Evolutionary conservation across 2,888 invertebrate genomes (phyloP).

Genomic region (Tenodera sinensis): DNA sequence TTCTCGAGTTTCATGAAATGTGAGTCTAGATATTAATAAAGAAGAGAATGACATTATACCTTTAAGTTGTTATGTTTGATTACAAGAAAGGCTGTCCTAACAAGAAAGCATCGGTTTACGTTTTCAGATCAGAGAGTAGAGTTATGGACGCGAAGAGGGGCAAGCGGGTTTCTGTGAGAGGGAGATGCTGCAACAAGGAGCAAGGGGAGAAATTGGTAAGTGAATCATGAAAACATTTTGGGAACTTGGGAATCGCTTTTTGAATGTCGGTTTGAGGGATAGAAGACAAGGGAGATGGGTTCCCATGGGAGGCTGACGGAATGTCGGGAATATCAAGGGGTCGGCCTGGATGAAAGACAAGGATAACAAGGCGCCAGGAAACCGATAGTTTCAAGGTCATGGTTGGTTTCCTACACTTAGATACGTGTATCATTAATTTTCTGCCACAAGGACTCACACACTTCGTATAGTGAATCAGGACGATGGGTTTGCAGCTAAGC

Average conservation of each 20-base stretch:
- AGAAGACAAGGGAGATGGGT: neutral
- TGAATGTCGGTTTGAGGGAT: conserved; percentile 3
- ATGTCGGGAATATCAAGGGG: neutral
- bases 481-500: too few relatives aligned
- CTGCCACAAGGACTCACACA: neutral
- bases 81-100: too few relatives aligned
- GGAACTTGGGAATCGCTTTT: conserved; percentile 18
- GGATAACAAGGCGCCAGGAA: neutral
- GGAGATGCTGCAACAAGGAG: neutral
- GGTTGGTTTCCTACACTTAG: neutral
- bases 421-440: neutral
- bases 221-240: conserved; percentile 20
- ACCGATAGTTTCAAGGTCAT: neutral
- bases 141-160: neutral
- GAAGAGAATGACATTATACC: too few relatives aligned
- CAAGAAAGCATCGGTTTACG: neutral
- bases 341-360: neutral
- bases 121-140: neutral
- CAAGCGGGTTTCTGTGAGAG: neutral
- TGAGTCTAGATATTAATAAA: too few relatives aligned
- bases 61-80: too few relatives aligned
- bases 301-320: conserved; percentile 8
- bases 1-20: too few relatives aligned
- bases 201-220: conserved; percentile 10
- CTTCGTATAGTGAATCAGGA: neutral